These are phyloP conservation scores for Desmophyllum pertusum DNA, from an alignment of 92 coral and sea anemone genomes.

Conservation along the genomic window DNA sequence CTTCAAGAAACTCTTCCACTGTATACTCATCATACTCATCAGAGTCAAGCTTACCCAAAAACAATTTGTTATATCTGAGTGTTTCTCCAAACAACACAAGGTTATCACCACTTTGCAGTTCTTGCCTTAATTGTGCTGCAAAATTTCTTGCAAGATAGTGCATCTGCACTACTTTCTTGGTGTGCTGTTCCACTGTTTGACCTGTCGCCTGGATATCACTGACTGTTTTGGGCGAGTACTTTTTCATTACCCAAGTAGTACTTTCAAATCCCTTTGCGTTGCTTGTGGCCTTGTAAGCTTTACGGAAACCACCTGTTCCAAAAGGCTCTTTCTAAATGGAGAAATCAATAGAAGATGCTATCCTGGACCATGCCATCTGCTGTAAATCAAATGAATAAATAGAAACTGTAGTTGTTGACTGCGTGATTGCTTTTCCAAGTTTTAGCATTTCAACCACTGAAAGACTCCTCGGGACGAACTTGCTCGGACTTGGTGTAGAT, in stretches of 20 bases:
- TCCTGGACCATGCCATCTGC: conserved; percentile 51
- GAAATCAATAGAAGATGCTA: conserved; percentile 49
- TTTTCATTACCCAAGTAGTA: conserved; percentile 63
- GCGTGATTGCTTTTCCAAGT: conserved; percentile 65
- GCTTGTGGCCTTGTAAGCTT: conserved; percentile 66
- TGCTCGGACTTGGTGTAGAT: conserved; percentile 56
- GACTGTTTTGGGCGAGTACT: conserved; percentile 60
- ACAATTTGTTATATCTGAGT: conserved; percentile 43
- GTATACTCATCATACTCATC: conserved; percentile 56
- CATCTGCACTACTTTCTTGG: conserved; percentile 75
- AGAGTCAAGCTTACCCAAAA: conserved; percentile 49
- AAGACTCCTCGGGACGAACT: conserved; percentile 65
- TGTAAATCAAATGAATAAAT: conserved; percentile 52
- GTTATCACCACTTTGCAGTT: conserved; percentile 16
- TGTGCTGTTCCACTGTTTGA: conserved; percentile 68
- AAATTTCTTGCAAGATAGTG: conserved; percentile 71
- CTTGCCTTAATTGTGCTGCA: conserved; percentile 52
- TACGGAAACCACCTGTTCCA: conserved; percentile 61
- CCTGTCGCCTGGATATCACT: conserved; percentile 56
- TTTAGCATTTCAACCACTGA: conserved; percentile 65
- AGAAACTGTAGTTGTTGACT: conserved; percentile 45
- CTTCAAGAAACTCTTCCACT: conserved; percentile 46
- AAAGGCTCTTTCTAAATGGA: conserved; percentile 55
- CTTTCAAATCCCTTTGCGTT: conserved; percentile 38
- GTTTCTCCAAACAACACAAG: conserved; percentile 49